Base-by-base conservation (phyloP, 2,797 vertebrate genomes). In the Sebastes minor region DNA sequence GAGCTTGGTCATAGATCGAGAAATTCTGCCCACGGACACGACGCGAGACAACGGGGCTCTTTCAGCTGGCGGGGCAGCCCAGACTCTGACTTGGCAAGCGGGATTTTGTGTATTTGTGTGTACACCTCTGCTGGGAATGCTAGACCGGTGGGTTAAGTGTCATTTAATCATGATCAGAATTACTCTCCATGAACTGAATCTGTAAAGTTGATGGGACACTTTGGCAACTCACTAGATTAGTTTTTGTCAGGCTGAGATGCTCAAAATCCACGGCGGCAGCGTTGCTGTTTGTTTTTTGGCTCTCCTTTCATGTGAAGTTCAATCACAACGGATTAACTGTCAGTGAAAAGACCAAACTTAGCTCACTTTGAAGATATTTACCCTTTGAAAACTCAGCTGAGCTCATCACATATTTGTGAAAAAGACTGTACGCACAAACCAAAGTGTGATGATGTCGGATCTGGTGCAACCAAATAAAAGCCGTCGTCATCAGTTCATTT, bases 21-120 rank as follows among this genome's bases (percentile, higher is more conserved):
- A 72, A 86, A 85, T 84, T 84, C 91, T 86, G 85, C 92, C 92
- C 89, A 93, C 92, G 22, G 76, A 28, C 56, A 73, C 70, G 20
- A n/a, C 32, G 38, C 8, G 2, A 85, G 78, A 94, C 91, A 94
- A 92, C 78, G 79, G 80, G 89, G 32, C 73, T 60, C 90, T 88
- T 93, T 94, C 83, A 91, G 84, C 66, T 16, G 20, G 49, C 8
- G 11, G 5, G 67, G 57, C 71, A 7, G 74, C 69, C 59, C 70
- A 59, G 46, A 76, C 62, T 73, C 72, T 59, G 67, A 32, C 64
- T 12, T 25, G 60, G 74, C 52, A 52, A 33, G 30, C 12, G 1
- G 49, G 14, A 27, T 64, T 63, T 67, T 76, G 59, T 69, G 53
- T 27, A 42, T 81, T 62, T 76, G 33, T 81, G 42, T 76, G 82